Conservation (phyloP, 2,113 vertebrate species). For the Strix uralensis region DNA sequence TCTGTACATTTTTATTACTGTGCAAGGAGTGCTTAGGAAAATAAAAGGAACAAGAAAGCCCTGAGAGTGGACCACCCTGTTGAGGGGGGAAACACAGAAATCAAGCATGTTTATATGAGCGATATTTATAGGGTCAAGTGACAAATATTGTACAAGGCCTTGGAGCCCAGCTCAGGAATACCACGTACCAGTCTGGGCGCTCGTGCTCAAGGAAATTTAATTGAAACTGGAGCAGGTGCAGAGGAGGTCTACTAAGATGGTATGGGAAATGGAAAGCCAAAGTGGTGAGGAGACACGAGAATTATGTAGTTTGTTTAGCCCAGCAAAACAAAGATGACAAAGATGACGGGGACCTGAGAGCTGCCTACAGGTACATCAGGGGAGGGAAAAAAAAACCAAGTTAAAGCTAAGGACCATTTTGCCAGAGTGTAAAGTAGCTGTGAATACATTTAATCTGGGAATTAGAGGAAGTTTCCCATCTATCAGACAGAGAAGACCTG, state of each 20-base stretch:
- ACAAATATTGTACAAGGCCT: background rate
- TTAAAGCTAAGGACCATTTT: background rate
- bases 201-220: background rate
- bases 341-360: background rate
- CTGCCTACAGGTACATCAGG: background rate
- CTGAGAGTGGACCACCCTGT: constrained; percentile 54
- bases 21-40: constrained; percentile 61
- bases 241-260: background rate
- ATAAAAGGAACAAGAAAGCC: constrained; percentile 59
- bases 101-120: constrained; percentile 20
- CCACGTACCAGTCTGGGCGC: background rate
- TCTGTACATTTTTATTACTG: constrained; percentile 69
- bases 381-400: background rate
- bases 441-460: background rate
- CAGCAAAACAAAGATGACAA: background rate
- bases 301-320: background rate
- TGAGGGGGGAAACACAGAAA: constrained; percentile 32
- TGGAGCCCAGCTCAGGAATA: constrained; percentile 6
- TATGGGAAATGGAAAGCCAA: background rate
- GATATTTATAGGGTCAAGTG: constrained; percentile 42
- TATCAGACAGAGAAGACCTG: background rate
- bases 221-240: constrained; percentile 56
- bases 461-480: background rate
- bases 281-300: background rate
- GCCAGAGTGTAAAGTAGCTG: background rate